A percentile compares a stretch with the other conserved stretches of the same genome.
These are phyloP conservation scores for Aurelia aurita complex sp. Pacific DNA, from an alignment of 30 jellyfish, hydroid and myxozoan species.

Conservation along the genomic window DNA sequence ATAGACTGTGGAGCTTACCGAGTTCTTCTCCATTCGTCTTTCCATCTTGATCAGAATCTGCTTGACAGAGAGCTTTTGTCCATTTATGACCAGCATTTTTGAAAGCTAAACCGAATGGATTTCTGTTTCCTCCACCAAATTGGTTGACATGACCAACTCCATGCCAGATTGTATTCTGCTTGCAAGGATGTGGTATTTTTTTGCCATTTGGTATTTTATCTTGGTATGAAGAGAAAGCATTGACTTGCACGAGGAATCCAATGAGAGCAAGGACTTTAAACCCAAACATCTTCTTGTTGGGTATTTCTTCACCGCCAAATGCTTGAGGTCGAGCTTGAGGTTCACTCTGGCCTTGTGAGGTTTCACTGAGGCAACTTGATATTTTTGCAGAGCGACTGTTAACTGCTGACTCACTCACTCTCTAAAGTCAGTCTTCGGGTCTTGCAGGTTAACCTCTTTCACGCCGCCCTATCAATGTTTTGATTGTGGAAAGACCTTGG, in stretches of 20 bases:
- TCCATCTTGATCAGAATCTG: conserved; percentile 71
- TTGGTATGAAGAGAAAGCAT: conserved; percentile 3
- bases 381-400: no score
- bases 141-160: conserved; percentile 67
- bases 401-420: no score
- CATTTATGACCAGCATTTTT: conserved; percentile 57
- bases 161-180: conserved; percentile 52
- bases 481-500: no score
- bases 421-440: no score
- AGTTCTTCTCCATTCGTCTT: conserved; percentile 65
- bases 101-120: conserved; percentile 63
- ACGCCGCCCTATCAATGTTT: no score
- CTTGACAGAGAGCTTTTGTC: conserved; percentile 57
- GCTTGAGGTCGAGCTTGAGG: no score
- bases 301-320: no score
- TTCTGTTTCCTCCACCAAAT: conserved; percentile 70
- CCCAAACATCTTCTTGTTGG: no score
- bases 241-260: background rate
- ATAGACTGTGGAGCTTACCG: conserved; percentile 11
- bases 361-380: no score
- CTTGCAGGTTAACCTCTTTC: no score
- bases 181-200: conserved; percentile 69
- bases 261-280: background rate
- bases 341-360: no score
- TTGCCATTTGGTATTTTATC: conserved; percentile 68